Conservation (phyloP, 2,113 vertebrate species). For the Charina bottae region DNA sequence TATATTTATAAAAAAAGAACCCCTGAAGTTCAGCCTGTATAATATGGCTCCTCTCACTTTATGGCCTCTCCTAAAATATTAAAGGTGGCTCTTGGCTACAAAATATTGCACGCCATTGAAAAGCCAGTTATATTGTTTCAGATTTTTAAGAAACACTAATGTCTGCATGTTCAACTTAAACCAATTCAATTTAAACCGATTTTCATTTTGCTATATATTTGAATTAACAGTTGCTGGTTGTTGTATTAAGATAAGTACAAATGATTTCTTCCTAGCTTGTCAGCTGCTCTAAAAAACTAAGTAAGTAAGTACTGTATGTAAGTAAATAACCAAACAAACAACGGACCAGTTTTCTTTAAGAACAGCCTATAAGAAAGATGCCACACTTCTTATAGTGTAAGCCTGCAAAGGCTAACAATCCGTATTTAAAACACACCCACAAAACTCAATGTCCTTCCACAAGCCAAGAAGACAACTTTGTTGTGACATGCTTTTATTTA, state of each 20-base stretch:
- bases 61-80: background rate
- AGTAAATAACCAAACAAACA: background rate
- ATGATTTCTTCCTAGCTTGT: background rate
- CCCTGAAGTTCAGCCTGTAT: background rate
- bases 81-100: background rate
- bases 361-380: background rate
- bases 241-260: background rate
- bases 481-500: background rate
- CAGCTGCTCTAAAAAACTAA: background rate
- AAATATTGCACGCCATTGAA: background rate
- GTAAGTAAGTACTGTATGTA: no score
- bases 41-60: background rate
- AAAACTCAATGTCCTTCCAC: background rate
- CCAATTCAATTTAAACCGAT: no score
- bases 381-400: background rate
- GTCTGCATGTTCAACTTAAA: background rate
- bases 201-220: background rate
- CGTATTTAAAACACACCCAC: background rate
- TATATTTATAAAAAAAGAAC: background rate
- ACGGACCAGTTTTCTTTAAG: background rate
- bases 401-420: background rate
- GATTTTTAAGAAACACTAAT: background rate
- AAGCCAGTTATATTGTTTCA: background rate
- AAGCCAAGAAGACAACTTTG: background rate
- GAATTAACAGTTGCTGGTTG: background rate